Base-by-base conservation (phyloP, 1,140 invertebrate genomes). In the Harlomillsia oculata region DNA sequence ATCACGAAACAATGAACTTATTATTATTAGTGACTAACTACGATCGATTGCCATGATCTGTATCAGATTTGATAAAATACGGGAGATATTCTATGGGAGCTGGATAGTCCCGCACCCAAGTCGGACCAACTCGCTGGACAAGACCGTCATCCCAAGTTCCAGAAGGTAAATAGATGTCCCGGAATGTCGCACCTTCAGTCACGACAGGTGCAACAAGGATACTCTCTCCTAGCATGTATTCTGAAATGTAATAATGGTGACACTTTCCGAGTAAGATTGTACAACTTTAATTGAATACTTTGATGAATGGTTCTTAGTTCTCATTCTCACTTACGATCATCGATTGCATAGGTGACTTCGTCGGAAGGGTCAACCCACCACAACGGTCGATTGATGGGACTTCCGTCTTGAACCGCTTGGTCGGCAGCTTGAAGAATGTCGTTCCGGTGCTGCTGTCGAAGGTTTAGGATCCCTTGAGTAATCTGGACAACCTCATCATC, bases 201-300 rank as follows among this genome's bases (percentile, higher is more conserved):
- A 91, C 64, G 0, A 94, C 78, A 3, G 89, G 89, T 0, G 89
- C 89, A 0, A 89, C 84, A n/a, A 94, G 70, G n/a, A 89, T 79
- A 30, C 81, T 75, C 65, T 89, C 82, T 3, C 89, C 89, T 3
- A 93, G 72, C 3, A 94, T 71, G 69, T 82, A 94, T 71, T 92
- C 86, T 89, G 71, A 6, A 43, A 52, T 39, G 6, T 6, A 34
- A 41, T 18, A 20, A 6, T 21, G 20, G 37, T 26, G 28, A 37
- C 3, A 6, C 1, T 18, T 11, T 26, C n/a, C 8, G 32, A 30
- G n/a, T 39, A 3, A n/a, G n/a, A n/a, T n/a, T n/a, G n/a, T n/a
- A n/a, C n/a, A n/a, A n/a, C n/a, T n/a, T n/a, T n/a, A n/a, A n/a
- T n/a, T n/a, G n/a, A n/a, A n/a, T n/a, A n/a, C n/a, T n/a, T n/a